Evolutionary conservation across 2,888 invertebrate species (phyloP).

Genomic region (Xestia c-nigrum): DNA sequence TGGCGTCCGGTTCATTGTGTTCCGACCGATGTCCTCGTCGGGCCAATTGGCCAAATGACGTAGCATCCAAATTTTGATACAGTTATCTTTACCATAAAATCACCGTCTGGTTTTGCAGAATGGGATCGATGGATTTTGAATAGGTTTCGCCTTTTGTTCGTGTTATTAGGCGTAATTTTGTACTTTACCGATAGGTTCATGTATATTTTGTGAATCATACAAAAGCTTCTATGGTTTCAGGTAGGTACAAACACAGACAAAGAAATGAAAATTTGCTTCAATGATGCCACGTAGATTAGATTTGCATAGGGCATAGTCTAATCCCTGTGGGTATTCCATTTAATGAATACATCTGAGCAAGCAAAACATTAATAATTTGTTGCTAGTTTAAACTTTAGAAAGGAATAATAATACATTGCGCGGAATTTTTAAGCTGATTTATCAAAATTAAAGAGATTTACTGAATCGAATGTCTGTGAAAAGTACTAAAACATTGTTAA

Average conservation of each 20-base stretch:
- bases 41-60: slow-evolving; percentile 82
- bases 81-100: slow-evolving; percentile 86
- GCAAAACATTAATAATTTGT: background rate
- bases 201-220: slow-evolving; percentile 27
- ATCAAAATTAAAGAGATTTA: background rate
- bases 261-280: background rate
- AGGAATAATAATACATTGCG: no score
- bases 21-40: slow-evolving; percentile 87
- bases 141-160: slow-evolving; percentile 53
- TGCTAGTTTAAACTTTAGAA: background rate
- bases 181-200: slow-evolving; percentile 35
- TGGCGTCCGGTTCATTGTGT: slow-evolving; percentile 84
- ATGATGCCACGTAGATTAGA: background rate
- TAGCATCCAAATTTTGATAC: slow-evolving; percentile 81
- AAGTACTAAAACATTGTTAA: background rate
- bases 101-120: slow-evolving; percentile 76
- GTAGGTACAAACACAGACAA: background rate
- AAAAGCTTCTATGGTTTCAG: background rate
- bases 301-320: background rate
- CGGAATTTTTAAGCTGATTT: background rate
- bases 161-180: slow-evolving; percentile 56
- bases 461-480: background rate
- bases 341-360: background rate
- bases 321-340: slow-evolving; percentile 17
- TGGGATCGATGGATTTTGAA: slow-evolving; percentile 67